A percentile compares a stretch with the other conserved stretches of the same genome.
Evolutionary conservation across 2,797 vertebrate species (phyloP).

Genomic region (Crax fasciolata): DNA sequence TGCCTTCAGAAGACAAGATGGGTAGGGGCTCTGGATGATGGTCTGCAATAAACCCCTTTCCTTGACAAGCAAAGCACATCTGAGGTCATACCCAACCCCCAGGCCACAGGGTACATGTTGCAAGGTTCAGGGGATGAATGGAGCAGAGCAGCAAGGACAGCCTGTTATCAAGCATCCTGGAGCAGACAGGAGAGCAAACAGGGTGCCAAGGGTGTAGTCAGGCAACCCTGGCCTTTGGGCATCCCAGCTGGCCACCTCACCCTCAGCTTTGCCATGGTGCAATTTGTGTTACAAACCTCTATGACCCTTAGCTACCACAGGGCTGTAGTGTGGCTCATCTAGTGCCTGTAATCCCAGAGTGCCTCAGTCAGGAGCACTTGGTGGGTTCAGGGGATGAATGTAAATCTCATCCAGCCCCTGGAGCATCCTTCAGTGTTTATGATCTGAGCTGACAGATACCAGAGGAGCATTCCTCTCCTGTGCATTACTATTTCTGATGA

Average conservation of each 20-base stretch:
- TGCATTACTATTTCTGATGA: slow-evolving; percentile 7
- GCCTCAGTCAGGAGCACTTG: not conserved
- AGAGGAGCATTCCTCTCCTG: slow-evolving; percentile 1
- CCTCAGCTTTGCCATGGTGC: not conserved
- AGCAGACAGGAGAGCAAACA: not conserved
- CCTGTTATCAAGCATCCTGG: not conserved
- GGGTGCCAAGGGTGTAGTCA: not conserved
- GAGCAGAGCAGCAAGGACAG: fast-evolving
- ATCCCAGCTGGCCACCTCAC: fast-evolving
- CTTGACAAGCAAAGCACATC: fast-evolving
- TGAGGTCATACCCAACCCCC: not conserved
- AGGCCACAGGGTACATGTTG: not conserved
- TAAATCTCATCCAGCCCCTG: not conserved
- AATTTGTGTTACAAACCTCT: not conserved
- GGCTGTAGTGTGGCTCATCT: not conserved
- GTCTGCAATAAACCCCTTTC: not conserved
- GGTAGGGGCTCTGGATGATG: not conserved
- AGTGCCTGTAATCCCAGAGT: not conserved
- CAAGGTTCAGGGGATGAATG: not conserved
- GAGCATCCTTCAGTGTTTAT: not conserved
- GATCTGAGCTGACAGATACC: not conserved
- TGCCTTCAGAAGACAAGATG: not conserved
- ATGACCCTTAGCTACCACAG: not conserved
- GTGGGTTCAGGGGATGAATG: not conserved
- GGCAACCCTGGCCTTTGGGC: not conserved